A percentile compares a stretch with the other conserved stretches of the same genome.
These are phyloP conservation scores for Papilio helenus DNA, from an alignment of 1,140 invertebrate species.

Conservation along the genomic window DNA sequence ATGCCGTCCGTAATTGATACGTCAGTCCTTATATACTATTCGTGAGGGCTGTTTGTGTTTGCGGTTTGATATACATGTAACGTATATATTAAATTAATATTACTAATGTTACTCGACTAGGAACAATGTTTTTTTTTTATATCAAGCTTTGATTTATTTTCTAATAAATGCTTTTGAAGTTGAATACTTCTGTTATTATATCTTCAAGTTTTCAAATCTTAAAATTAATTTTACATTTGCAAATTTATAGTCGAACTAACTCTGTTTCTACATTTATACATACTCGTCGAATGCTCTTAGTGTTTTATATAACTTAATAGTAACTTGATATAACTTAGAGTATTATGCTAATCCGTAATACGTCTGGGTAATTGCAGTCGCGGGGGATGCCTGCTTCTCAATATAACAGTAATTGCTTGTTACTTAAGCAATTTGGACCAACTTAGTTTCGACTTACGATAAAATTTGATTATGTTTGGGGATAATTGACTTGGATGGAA, in stretches of 20 bases:
- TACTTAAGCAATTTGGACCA: constrained; percentile 33
- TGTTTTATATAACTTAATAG: constrained; percentile 12
- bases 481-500: constrained; percentile 13
- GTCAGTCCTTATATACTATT: constrained; percentile 31
- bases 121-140: too few relatives aligned
- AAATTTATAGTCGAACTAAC: too few relatives aligned
- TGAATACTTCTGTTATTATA: too few relatives aligned
- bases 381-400: constrained; percentile 1
- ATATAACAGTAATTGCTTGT: constrained; percentile 36
- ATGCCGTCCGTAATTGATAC: constrained; percentile 35
- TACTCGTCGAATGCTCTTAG: background rate
- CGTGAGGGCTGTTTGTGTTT: constrained; percentile 23
- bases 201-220: too few relatives aligned
- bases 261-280: background rate
- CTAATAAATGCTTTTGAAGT: too few relatives aligned
- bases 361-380: constrained; percentile 31
- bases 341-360: constrained; percentile 24
- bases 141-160: background rate
- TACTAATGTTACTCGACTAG: too few relatives aligned
- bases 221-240: too few relatives aligned
- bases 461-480: constrained; percentile 17
- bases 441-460: constrained; percentile 34
- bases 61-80: background rate
- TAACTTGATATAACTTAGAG: constrained; percentile 25
- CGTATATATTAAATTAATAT: background rate